Conservation (phyloP, 2,113 vertebrate genomes). For the Hucho hucho region DNA sequence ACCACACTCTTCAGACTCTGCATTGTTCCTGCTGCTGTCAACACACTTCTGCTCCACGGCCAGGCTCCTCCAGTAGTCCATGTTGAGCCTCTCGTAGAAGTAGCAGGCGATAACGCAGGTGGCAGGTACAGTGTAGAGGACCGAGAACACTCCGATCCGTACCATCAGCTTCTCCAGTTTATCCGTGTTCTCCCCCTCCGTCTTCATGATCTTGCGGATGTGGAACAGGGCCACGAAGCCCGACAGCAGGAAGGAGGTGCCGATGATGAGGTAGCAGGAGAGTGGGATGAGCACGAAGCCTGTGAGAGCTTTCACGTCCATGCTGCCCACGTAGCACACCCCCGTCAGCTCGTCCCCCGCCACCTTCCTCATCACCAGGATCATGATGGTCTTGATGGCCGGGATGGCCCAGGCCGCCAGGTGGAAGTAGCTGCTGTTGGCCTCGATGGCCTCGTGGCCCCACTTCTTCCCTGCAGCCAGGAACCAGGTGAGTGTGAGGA, state of each 20-base stretch:
- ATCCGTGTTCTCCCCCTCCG: constrained; percentile 94
- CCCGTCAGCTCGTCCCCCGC: constrained; percentile 95
- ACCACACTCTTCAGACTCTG: constrained; percentile 82
- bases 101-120: constrained; percentile 97
- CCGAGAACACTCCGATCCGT: constrained; percentile 92
- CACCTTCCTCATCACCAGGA: constrained; percentile 93
- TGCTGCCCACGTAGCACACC: constrained; percentile 94
- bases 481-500: constrained; percentile 95
- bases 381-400: constrained; percentile 93
- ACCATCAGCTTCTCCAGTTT: constrained; percentile 97
- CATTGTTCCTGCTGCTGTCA: constrained; percentile 51
- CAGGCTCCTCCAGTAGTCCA: constrained; percentile 88
- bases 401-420: constrained; percentile 95
- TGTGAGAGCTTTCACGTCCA: constrained; percentile 91
- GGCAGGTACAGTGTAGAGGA: constrained; percentile 93
- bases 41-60: constrained; percentile 81
- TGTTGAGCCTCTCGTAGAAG: constrained; percentile 93
- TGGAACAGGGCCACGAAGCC: constrained; percentile 97
- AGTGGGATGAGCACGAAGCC: constrained; percentile 93
- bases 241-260: constrained; percentile 93
- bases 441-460: constrained; percentile 97
- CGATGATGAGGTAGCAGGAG: constrained; percentile 90
- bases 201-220: constrained; percentile 95
- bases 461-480: constrained; percentile 95
- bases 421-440: constrained; percentile 98